Evolutionary conservation across 2,888 invertebrate species (phyloP).

Genomic region (Philhelius pedissequus): DNA sequence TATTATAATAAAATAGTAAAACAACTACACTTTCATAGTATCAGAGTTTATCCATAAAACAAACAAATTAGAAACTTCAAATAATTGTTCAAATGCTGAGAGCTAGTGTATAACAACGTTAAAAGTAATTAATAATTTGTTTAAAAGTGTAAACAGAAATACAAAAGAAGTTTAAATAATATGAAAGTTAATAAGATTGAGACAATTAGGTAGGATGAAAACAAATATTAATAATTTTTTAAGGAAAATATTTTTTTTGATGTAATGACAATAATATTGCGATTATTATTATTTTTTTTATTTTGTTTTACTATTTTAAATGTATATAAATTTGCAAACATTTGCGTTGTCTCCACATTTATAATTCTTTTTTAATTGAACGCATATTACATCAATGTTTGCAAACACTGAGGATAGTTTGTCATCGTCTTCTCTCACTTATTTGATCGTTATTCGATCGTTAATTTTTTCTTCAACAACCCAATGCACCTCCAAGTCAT

Average conservation of each 20-base stretch:
- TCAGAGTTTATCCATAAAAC: background rate
- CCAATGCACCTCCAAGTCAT: constrained; percentile 22
- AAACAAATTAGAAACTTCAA: background rate
- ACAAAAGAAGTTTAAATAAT: constrained; percentile 13
- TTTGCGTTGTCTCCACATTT: constrained; percentile 30
- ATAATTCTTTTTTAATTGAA: constrained; percentile 35
- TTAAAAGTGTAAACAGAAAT: background rate
- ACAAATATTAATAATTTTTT: constrained; percentile 13
- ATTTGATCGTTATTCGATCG: constrained; percentile 20
- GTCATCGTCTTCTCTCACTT: constrained; percentile 43
- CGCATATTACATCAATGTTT: constrained; percentile 53
- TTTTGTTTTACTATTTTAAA: constrained; percentile 25
- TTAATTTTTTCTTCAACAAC: constrained; percentile 26
- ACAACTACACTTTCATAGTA: background rate
- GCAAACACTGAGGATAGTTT: constrained; percentile 61
- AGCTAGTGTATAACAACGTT: constrained; percentile 13
- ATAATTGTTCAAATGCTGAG: constrained; percentile 14
- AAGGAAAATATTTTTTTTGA: background rate
- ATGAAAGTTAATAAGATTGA: background rate
- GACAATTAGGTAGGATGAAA: background rate
- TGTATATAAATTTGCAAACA: constrained; percentile 55
- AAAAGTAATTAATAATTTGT: background rate
- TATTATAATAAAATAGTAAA: background rate
- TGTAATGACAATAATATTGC: constrained; percentile 36
- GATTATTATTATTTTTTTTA: constrained; percentile 33